These are phyloP conservation scores for Ecliptopera silaceata DNA, from an alignment of 2,888 invertebrate species.

Conservation along the genomic window DNA sequence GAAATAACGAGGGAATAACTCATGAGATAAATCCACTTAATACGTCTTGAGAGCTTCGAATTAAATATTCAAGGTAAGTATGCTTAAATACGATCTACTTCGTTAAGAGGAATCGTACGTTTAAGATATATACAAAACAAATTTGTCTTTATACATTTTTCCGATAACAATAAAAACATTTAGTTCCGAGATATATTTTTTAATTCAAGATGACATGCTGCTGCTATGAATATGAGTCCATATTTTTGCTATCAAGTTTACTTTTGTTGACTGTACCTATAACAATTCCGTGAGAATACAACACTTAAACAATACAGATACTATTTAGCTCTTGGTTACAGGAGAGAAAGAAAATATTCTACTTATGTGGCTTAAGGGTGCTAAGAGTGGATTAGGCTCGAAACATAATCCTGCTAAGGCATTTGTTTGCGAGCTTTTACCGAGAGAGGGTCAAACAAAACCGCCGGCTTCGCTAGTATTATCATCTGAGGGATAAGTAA, in stretches of 20 bases:
- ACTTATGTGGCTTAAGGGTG: constrained; percentile 26
- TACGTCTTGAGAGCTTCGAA: constrained; percentile 16
- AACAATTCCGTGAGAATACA: too few relatives aligned
- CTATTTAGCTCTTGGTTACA: not conserved
- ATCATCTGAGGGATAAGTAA: constrained; percentile 19
- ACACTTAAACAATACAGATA: not conserved
- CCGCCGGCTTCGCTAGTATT: constrained; percentile 26
- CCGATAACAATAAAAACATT: too few relatives aligned
- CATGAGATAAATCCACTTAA: constrained; percentile 21
- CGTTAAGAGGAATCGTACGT: not conserved
- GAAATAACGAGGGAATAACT: constrained; percentile 22
- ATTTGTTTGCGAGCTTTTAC: constrained; percentile 32
- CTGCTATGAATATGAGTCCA: too few relatives aligned
- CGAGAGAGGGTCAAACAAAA: constrained; percentile 29
- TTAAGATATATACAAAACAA: not conserved
- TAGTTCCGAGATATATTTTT: too few relatives aligned
- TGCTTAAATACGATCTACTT: constrained; percentile 7
- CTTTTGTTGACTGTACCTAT: too few relatives aligned
- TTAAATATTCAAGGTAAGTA: constrained; percentile 22
- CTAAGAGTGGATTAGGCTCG: constrained; percentile 33
- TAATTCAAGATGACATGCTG: too few relatives aligned
- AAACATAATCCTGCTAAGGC: constrained; percentile 31
- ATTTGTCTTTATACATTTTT: too few relatives aligned
- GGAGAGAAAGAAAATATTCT: constrained; percentile 26
- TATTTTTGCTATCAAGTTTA: too few relatives aligned